Evolutionary conservation across 2,113 vertebrate species (phyloP).

Genomic region (Camelus bactrianus): DNA sequence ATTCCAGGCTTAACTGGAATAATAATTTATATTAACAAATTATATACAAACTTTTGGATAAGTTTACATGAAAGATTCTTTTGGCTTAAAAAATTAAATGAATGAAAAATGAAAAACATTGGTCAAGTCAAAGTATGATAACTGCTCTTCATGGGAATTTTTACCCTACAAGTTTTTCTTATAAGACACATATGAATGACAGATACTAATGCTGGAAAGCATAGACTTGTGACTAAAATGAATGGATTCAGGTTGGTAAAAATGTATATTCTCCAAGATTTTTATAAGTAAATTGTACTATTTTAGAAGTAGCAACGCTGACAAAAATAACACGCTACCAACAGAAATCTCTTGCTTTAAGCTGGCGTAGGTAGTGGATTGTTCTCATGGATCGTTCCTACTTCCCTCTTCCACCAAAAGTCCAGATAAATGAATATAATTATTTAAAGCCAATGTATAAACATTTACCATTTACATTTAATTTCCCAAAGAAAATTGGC

Average conservation of each 20-base stretch:
- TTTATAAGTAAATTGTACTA: neutral
- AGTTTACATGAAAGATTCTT: neutral
- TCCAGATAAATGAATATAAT: neutral
- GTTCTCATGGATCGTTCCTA: neutral
- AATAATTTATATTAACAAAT: neutral
- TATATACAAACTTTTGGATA: neutral
- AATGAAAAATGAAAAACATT: neutral
- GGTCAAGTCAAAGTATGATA: neutral
- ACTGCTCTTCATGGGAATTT: neutral
- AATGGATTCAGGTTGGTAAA: neutral
- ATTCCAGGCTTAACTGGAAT: neutral
- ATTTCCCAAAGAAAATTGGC: neutral
- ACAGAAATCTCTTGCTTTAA: neutral
- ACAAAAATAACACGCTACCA: neutral
- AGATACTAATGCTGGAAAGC: neutral
- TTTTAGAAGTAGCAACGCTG: neutral
- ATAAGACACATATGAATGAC: neutral
- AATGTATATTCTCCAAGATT: neutral
- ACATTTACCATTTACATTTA: neutral
- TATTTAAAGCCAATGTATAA: neutral
- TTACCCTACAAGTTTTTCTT: neutral
- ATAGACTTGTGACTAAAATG: neutral
- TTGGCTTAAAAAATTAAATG: neutral
- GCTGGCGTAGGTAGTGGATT: neutral
- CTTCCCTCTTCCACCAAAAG: neutral